A percentile compares a stretch with the other conserved stretches of the same genome.
These are phyloP conservation scores for Euthynnus affinis DNA, from an alignment of 2,797 vertebrate genomes.

Conservation along the genomic window DNA sequence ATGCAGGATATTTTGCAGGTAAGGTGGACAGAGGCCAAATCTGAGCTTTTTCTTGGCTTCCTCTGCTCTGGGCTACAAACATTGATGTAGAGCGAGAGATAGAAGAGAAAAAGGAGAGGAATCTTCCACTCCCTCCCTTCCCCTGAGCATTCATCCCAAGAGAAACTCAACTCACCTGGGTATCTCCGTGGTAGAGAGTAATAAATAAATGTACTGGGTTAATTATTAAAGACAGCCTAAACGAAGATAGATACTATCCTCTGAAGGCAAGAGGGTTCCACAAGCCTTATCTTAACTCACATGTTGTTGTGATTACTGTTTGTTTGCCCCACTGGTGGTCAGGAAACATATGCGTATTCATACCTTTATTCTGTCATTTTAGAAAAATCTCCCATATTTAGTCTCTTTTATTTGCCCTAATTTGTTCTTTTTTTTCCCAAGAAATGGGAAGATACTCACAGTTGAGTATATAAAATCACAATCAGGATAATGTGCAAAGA, in stretches of 20 bases:
- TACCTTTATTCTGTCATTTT: constrained; percentile 38
- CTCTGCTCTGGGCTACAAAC: constrained; percentile 80
- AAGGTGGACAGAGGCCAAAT: constrained; percentile 82
- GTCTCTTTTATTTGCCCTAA: background rate
- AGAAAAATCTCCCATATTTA: constrained; percentile 16
- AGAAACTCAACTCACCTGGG: constrained; percentile 83
- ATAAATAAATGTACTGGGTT: constrained; percentile 84
- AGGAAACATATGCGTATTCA: constrained; percentile 30
- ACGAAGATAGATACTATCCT: constrained; percentile 79
- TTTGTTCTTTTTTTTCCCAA: constrained; percentile 20
- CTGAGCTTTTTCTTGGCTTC: constrained; percentile 66
- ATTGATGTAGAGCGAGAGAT: constrained; percentile 66
- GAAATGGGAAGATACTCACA: constrained; percentile 10
- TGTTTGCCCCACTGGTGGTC: constrained; percentile 72
- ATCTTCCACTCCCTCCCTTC: constrained; percentile 70
- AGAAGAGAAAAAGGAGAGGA: constrained; percentile 57
- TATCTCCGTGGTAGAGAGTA: constrained; percentile 70
- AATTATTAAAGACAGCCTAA: constrained; percentile 87
- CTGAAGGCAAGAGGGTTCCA: constrained; percentile 65
- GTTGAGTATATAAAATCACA: constrained; percentile 10
- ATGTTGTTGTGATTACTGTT: constrained; percentile 73
- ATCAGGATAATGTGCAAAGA: constrained; percentile 19
- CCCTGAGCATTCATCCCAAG: constrained; percentile 71
- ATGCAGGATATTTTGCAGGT: constrained; percentile 77
- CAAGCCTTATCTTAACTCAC: constrained; percentile 56